Evolutionary conservation across 2,113 vertebrate genomes (phyloP), one percentile per base, ranked within the genome.

Genomic region (Centropristis striata): DNA sequence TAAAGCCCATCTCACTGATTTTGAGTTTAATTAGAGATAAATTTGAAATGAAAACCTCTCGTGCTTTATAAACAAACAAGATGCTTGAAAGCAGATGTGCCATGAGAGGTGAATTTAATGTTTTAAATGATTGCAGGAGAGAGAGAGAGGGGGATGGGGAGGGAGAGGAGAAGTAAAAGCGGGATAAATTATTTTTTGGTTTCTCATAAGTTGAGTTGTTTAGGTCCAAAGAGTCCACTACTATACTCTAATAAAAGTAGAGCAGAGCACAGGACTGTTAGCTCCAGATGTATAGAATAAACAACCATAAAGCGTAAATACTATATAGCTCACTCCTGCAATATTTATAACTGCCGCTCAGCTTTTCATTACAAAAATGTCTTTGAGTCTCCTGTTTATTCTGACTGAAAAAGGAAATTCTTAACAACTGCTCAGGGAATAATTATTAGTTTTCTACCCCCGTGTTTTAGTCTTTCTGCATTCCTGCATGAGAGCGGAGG

Each of bases 371-470:
- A 7, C 1, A 32, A 57, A 54, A 54, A n/a, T 25, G 13, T 44
- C 4, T 51, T 71, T 21, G 25, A 50, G 25, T 46, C 15, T 21
- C 37, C 37, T 46, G 54, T 65, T 55, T 51, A 68, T 74, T 82
- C 55, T 60, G 23, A 37, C 10, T 39, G 65, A 73, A 51, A 61
- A 68, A 65, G 66, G 70, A 85, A 90, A 77, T 44, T 21, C 23
- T 83, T 61, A 67, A 51, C 28, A 85, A 76, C 77, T 61, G 28
- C 54, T 64, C 64, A 44, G 78, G 75, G 54, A 79, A 72, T 88
- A 82, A 81, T 86, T 68, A 75, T 89, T 79, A 65, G 71, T 85
- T 66, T 67, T 78, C 68, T 53, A 39, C 28, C 73, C 75, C 67
- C 75, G 75, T 84, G 51, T 36, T 87, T 87, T 46, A 46, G 76